Percentiles rank a stretch among this genome's conserved stretches.
Conservation (phyloP, 2,888 invertebrate species). For the Margaritifera margaritifera region DNA sequence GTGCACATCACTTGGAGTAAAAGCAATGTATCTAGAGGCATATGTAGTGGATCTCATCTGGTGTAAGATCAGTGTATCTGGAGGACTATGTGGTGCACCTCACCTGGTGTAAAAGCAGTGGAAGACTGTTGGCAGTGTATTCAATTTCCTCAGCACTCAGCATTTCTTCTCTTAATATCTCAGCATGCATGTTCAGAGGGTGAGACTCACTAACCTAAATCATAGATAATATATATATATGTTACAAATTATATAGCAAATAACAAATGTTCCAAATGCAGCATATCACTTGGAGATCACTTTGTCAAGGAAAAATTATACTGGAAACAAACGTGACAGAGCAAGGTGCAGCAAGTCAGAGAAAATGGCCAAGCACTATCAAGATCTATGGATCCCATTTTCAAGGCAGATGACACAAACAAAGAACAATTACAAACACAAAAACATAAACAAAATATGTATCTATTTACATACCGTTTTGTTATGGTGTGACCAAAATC, state of each 20-base stretch:
- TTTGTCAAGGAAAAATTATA: no score
- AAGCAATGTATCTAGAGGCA: not conserved
- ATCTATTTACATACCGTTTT: no score
- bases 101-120: constrained; percentile 69
- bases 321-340: no score
- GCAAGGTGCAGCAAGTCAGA: no score
- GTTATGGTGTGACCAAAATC: no score
- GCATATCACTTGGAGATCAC: no score
- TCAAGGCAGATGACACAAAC: no score
- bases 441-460: no score
- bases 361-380: no score
- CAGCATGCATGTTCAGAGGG: constrained; percentile 66
- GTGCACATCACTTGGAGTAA: not conserved
- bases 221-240: constrained; percentile 2
- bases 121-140: constrained; percentile 65
- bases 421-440: no score
- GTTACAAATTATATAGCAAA: not conserved
- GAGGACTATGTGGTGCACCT: not conserved
- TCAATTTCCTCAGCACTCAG: constrained; percentile 56
- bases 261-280: no score
- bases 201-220: constrained; percentile 69
- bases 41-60: not conserved
- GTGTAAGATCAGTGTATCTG: not conserved
- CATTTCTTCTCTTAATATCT: constrained; percentile 69
- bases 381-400: no score